Evolutionary conservation across 2,888 invertebrate genomes (phyloP), one percentile per base, ranked within the genome.

Genomic region (Dryocosmus kuriphilus): DNA sequence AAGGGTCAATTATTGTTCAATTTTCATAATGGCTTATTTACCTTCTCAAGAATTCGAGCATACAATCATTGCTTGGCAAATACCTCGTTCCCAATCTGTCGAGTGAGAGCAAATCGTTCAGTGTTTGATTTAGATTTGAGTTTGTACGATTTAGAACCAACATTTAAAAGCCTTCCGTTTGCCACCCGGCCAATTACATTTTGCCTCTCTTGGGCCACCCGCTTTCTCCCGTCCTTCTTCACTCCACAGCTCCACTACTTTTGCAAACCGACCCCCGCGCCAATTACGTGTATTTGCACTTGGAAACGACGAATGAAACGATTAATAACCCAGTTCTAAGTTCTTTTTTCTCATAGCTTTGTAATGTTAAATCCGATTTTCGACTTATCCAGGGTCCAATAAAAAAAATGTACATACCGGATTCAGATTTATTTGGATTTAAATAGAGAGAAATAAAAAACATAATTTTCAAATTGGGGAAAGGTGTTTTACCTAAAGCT

Each of bases 401-500:
- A 63, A n/a, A 51, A 51, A 51, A n/a, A n/a, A 22, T 9, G 8
- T n/a, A n/a, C 19, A 9, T 9, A 9, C n/a, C n/a, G 8, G n/a
- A 7, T 38, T 38, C 38, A 38, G 38, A 38, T 11, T 38, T 0
- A 11, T 11, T n/a, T n/a, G n/a, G n/a, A n/a, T n/a, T n/a, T n/a
- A n/a, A n/a, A n/a, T n/a, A n/a, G n/a, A n/a, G n/a, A n/a, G n/a
- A n/a, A n/a, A n/a, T n/a, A n/a, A n/a, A n/a, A n/a, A n/a, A n/a
- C n/a, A n/a, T n/a, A n/a, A n/a, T n/a, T n/a, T n/a, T n/a, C n/a
- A n/a, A n/a, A n/a, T n/a, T n/a, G n/a, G n/a, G n/a, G n/a, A n/a
- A 19, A 8, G 8, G 8, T 61, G 32, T 61, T 94, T 94, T 92
- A 95, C 96, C 95, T 88, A 96, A 90, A 57, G 95, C 94, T 16